Base-by-base conservation (phyloP, 2,888 invertebrate genomes). In the Pinctada fucata region DNA sequence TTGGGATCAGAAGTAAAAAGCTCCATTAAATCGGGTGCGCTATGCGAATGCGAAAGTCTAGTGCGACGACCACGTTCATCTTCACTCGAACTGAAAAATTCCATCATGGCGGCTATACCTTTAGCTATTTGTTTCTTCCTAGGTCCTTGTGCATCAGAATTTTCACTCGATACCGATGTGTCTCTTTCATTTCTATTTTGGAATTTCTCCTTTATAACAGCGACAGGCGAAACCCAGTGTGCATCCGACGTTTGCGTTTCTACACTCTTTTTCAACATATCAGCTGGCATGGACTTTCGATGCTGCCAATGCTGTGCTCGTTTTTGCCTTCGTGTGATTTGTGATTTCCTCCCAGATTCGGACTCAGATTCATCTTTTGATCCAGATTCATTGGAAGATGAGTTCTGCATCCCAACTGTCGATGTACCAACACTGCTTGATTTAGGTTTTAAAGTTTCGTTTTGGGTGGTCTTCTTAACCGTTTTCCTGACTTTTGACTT, bases 21-120 rank as follows among this genome's bases (percentile, higher is more conserved):
- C 6, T 85, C 86, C 8, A 83, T 85, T 48, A 91, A 81, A 75
- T 91, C 90, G 3, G 91, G 91, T 2, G 90, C 89, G 82, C 89
- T 89, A n/a, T 83, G 79, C 6, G 91, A 90, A 75, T 87, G 89
- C 49, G 84, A 84, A 0, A 87, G 76, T 45, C 78, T 82, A 63
- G 82, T 78, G 13, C 76, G 77, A 10, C 79, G 78, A n/a, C 80
- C 79, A 2, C 82, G 75, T 52, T 88, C 89, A 49, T 89, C 89
- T 45, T 89, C 89, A 75, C 89, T 88, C 4, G 89, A 85, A 73
- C 86, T 88, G 75, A 90, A 89, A 58, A 88, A 78, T 47, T 90
- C 88, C 52, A 90, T 82, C 78, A 89, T 87, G 81, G 85, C 84
- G 2, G 89, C 88, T 10, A 90, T 88, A 4, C 90, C 87, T 68